Evolutionary conservation across 2,888 invertebrate genomes (phyloP), one percentile per base, ranked within the genome.

Genomic region (Empis stercorea): DNA sequence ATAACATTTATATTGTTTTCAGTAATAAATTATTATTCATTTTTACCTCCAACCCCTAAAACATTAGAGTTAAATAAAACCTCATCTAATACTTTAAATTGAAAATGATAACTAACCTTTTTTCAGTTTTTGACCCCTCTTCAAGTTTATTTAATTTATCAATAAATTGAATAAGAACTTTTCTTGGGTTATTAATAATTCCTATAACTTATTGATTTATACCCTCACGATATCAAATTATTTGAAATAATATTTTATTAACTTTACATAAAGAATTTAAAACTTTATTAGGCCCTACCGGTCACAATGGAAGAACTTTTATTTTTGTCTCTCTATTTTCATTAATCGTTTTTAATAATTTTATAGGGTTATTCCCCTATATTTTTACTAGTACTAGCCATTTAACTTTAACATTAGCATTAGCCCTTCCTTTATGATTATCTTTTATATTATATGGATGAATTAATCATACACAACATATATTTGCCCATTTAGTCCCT

Each of bases 381-480:
- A 78, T 82, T 69, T 84, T 83, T 68, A 80, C 80, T 30, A 72
- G 75, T 55, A 76, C 81, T 51, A 79, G 80, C 2, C 81, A 83
- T 62, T 60, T 82, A 71, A 65, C 65, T 10, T 55, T 81, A 59
- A 76, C 78, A 0, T 52, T 83, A 62, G 58, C 73, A 0, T 57
- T 82, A 60, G 75, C 79, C 0, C 46, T 83, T 53, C 76, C 78
- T 1, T 54, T 82, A 63, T 83, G 82, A 76, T 53, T 81, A 61
- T 70, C 70, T 52, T 76, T 81, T 66, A 80, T 82, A 74, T 50
- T 81, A 51, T 79, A 71, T 64, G 79, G 78, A 7, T 79, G 79
- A 76, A 63, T 74, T 56, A 78, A 78, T 61, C 74, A 78, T 55
- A 73, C 73, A 1, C 74, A 73, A 60, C 72, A 76, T 59, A 80